These are phyloP conservation scores for Notothenia rossii DNA, from an alignment of 2,113 vertebrate species.

Conservation along the genomic window DNA sequence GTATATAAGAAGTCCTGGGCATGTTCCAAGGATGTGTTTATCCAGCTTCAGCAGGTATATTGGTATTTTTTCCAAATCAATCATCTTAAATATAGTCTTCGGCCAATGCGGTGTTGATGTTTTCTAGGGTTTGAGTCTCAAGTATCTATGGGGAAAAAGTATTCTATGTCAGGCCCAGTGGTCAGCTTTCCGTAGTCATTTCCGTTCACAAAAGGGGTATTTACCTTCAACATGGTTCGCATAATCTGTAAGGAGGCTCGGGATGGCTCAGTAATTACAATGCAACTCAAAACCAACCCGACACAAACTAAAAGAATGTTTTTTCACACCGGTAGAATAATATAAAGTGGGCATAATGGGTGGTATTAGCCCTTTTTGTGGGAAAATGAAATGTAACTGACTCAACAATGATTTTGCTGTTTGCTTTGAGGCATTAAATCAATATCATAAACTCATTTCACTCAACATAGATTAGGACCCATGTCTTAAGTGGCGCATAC, in stretches of 20 bases:
- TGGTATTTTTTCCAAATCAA: conserved; percentile 45
- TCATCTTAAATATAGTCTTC: conserved; percentile 16
- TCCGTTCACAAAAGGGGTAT: conserved; percentile 64
- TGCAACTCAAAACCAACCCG: conserved; percentile 72
- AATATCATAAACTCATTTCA: background rate
- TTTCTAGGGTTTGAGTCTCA: conserved; percentile 59
- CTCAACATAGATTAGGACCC: background rate
- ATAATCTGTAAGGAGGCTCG: conserved; percentile 51
- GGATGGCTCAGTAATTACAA: conserved; percentile 73
- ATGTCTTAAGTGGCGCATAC: background rate
- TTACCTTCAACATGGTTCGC: conserved; percentile 69
- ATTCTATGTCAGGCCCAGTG: conserved; percentile 58
- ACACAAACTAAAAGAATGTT: conserved; percentile 33
- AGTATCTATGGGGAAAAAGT: conserved; percentile 51
- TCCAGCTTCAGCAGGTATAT: background rate
- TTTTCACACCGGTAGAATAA: conserved; percentile 48
- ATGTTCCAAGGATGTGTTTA: background rate
- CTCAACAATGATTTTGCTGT: background rate
- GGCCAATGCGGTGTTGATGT: conserved; percentile 35
- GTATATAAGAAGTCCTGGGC: background rate
- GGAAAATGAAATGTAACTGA: background rate
- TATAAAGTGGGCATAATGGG: conserved; percentile 24
- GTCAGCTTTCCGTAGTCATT: conserved; percentile 65
- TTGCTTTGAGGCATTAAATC: background rate
- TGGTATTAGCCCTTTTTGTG: background rate